phyloP scores from a whole-genome alignment of 37 sponge, comb jelly and placozoan species.

The Lycopodina hypogea region DNA sequence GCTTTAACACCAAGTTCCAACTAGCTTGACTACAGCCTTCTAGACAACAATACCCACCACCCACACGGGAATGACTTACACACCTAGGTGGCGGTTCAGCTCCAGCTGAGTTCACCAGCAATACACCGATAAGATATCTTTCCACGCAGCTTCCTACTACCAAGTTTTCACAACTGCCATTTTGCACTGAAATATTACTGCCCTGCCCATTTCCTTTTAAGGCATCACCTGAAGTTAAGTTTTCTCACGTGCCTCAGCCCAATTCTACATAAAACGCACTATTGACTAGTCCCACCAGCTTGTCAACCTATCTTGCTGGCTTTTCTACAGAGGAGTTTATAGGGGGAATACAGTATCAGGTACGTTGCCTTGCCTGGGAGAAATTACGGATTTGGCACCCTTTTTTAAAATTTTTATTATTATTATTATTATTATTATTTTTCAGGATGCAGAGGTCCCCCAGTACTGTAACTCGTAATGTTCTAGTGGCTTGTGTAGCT shows the following conservation, averaged over 20 bases:
- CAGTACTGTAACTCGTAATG: background rate
- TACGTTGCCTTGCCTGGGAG: too few species aligned
- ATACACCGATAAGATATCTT: too few species aligned
- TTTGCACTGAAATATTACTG: background rate
- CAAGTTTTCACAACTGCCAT: background rate
- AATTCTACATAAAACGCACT: slow-evolving; percentile 9
- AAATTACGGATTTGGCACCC: too few species aligned
- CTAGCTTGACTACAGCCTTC: background rate
- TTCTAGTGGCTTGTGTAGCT: background rate
- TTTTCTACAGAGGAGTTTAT: too few species aligned
- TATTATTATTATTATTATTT: too few species aligned
- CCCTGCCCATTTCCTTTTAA: slow-evolving; percentile 33
- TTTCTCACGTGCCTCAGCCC: slow-evolving; percentile 10
- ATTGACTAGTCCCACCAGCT: background rate
- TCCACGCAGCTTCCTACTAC: slow-evolving; percentile 1
- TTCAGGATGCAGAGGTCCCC: slow-evolving; percentile 5
- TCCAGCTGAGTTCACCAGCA: too few species aligned
- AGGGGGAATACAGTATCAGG: too few species aligned
- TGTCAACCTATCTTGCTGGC: too few species aligned
- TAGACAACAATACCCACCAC: too few species aligned
- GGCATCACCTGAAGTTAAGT: background rate
- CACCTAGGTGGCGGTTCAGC: too few species aligned
- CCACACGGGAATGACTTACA: too few species aligned
- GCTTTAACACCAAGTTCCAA: background rate
- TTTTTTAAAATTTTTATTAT: too few species aligned